A percentile compares a stretch with the other conserved stretches of the same genome.
Evolutionary conservation across 2,797 vertebrate species (phyloP).

Genomic region (Oryzias dopingdopingensis): DNA sequence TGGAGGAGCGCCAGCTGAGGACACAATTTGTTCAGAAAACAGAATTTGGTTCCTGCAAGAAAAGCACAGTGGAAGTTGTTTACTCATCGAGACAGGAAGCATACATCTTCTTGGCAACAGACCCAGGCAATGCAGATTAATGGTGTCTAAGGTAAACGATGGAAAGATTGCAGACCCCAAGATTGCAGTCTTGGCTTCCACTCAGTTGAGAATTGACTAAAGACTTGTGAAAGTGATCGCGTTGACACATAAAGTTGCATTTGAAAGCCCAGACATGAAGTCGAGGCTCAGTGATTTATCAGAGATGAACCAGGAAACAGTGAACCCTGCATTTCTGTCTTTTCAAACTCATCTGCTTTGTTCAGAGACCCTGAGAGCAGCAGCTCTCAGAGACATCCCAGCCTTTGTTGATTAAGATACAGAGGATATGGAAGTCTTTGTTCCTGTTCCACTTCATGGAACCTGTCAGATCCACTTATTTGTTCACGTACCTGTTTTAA

Average conservation of each 20-base stretch:
- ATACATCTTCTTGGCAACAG: constrained; percentile 17
- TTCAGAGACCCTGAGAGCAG: neutral
- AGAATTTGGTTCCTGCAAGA: constrained; percentile 34
- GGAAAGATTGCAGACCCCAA: neutral
- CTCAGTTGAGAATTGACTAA: no score
- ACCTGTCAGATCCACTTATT: neutral
- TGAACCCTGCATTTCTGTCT: neutral
- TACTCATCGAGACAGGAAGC: constrained; percentile 40
- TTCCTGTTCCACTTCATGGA: neutral
- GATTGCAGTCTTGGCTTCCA: neutral
- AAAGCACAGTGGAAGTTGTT: constrained; percentile 39
- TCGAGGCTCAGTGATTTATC: constrained; percentile 1
- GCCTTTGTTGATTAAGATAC: neutral
- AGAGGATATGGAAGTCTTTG: constrained; percentile 6
- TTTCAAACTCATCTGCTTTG: neutral
- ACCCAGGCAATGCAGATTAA: neutral
- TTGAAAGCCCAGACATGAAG: neutral
- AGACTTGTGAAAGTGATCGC: neutral
- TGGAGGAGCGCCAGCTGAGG: constrained; percentile 45
- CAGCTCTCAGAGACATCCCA: neutral
- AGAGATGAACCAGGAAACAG: constrained; percentile 1
- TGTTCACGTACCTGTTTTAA: neutral
- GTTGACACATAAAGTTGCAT: constrained; percentile 6
- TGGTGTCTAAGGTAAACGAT: neutral
- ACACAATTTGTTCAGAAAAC: constrained; percentile 41